Evolutionary conservation across 2,113 vertebrate genomes (phyloP).

Genomic region (Pundamilia nyererei): DNA sequence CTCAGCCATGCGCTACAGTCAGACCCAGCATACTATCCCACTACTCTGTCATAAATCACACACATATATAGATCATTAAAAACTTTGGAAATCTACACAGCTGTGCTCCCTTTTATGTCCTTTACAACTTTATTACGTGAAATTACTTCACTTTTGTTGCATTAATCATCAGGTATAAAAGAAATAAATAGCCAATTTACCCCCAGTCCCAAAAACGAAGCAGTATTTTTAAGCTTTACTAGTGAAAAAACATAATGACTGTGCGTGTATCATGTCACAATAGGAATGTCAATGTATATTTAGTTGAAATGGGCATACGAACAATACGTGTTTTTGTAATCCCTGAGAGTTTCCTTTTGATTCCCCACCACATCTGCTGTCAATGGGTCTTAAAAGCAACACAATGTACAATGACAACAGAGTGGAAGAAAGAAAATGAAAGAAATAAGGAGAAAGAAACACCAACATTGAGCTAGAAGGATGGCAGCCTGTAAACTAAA

Average conservation of each 20-base stretch:
- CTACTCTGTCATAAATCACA: not conserved
- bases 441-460: not conserved
- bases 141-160: not conserved
- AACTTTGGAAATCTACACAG: not conserved
- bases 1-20: slow-evolving; percentile 29
- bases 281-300: not conserved
- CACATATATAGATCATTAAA: not conserved
- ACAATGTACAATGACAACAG: slow-evolving; percentile 36
- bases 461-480: not conserved
- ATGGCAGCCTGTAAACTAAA: not conserved
- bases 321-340: slow-evolving; percentile 18
- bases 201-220: not conserved
- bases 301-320: not conserved
- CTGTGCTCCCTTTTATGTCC: not conserved
- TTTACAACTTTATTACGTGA: not conserved
- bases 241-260: not conserved
- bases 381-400: slow-evolving; percentile 2
- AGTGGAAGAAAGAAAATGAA: not conserved
- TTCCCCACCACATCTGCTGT: slow-evolving; percentile 24
- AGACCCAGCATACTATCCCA: not conserved
- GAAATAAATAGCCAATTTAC: not conserved
- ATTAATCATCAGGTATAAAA: not conserved
- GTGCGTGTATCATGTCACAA: not conserved
- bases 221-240: not conserved
- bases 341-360: slow-evolving; percentile 13